Conservation (phyloP, 2,888 invertebrate genomes). For the Eudemis profundana region DNA sequence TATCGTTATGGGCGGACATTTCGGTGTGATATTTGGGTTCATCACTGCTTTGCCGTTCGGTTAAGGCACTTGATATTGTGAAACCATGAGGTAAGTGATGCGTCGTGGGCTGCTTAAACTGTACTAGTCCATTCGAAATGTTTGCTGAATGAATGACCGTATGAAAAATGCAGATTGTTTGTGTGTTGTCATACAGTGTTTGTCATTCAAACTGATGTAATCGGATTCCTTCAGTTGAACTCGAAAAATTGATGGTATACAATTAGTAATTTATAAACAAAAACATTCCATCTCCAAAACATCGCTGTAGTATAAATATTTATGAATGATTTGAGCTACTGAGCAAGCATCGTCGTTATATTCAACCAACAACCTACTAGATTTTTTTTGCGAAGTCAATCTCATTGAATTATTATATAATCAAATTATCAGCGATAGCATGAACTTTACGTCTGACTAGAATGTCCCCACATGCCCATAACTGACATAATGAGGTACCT, state of each 20-base stretch:
- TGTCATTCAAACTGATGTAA: conserved; percentile 56
- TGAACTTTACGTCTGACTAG: not conserved
- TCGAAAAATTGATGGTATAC: conserved; percentile 48
- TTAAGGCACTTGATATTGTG: conserved; percentile 33
- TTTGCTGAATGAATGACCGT: conserved; percentile 61
- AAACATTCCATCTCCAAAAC: conserved; percentile 19
- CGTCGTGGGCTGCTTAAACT: conserved; percentile 48
- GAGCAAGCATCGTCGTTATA: not conserved
- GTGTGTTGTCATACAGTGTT: conserved; percentile 65
- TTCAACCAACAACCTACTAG: not conserved
- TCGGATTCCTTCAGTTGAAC: conserved; percentile 67
- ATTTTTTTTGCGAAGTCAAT: not conserved
- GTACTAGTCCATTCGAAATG: conserved; percentile 50
- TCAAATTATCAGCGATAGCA: not conserved
- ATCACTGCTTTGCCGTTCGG: conserved; percentile 34
- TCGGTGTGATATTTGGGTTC: conserved; percentile 46
- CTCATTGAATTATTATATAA: conserved; percentile 1
- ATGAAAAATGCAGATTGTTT: conserved; percentile 71
- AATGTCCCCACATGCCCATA: not conserved
- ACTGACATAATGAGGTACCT: not conserved
- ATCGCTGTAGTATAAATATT: conserved; percentile 13
- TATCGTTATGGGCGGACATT: conserved; percentile 56
- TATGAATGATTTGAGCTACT: conserved; percentile 19
- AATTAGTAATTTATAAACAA: conserved; percentile 15
- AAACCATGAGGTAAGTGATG: conserved; percentile 48